Evolutionary conservation across 2,797 vertebrate genomes (phyloP).

Genomic region (Cirrhinus molitorella): DNA sequence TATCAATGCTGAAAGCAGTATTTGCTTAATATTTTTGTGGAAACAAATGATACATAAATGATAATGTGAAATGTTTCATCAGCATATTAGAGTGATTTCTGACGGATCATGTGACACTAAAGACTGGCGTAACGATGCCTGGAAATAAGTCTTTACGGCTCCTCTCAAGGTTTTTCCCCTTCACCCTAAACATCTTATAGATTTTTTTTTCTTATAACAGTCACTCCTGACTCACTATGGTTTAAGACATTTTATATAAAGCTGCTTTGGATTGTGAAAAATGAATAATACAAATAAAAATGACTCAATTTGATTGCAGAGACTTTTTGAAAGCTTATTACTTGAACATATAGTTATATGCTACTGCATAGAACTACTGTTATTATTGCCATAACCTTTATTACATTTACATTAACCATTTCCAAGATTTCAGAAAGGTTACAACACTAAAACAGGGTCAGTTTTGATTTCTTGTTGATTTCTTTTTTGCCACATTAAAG

Average conservation of each 20-base stretch:
- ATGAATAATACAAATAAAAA: too few species aligned
- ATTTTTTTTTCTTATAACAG: neutral
- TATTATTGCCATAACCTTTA: neutral
- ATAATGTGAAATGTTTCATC: neutral
- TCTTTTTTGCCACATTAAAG: neutral
- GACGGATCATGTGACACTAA: too few species aligned
- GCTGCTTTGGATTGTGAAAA: neutral
- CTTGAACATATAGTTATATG: neutral
- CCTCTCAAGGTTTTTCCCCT: neutral
- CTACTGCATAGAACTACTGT: neutral
- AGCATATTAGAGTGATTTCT: too few species aligned
- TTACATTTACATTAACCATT: neutral
- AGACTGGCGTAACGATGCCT: too few species aligned
- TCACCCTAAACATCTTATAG: neutral
- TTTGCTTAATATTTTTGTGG: too few species aligned
- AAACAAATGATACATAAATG: too few species aligned
- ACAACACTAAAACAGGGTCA: neutral
- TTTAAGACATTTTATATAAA: neutral
- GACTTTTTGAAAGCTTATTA: neutral
- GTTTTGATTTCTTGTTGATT: neutral
- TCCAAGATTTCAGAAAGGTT: slow-evolving; percentile 3
- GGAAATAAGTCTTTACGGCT: neutral
- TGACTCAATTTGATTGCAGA: too few species aligned
- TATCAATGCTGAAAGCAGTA: too few species aligned
- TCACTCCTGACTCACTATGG: neutral